A percentile compares a stretch with the other conserved stretches of the same genome.
Evolutionary conservation across 2,888 invertebrate species (phyloP).

Genomic region (Cenopis cana): DNA sequence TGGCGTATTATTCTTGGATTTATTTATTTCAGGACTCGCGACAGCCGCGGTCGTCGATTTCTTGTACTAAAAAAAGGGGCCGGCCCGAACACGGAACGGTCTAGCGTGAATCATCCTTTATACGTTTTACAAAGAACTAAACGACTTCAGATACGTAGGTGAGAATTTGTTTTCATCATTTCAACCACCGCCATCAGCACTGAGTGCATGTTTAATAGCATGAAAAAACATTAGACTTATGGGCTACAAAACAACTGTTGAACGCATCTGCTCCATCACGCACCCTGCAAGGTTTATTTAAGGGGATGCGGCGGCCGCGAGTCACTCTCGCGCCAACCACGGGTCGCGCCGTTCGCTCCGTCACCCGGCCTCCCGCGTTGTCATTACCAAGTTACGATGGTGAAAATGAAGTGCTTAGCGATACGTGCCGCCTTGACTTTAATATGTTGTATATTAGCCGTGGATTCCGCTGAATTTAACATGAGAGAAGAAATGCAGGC

Average conservation of each 20-base stretch:
- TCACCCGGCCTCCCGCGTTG: conserved; percentile 46
- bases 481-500: conserved; percentile 60
- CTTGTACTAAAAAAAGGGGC: too few species aligned
- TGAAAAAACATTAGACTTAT: conserved; percentile 45
- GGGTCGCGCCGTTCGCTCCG: conserved; percentile 53
- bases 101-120: too few species aligned
- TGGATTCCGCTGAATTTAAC: conserved; percentile 57
- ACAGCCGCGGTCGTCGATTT: too few species aligned
- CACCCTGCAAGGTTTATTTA: conserved; percentile 60
- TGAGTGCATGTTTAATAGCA: conserved; percentile 24
- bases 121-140: too few species aligned
- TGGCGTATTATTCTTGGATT: too few species aligned
- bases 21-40: too few species aligned
- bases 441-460: conserved; percentile 53
- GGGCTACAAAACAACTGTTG: conserved; percentile 75
- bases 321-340: conserved; percentile 60
- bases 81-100: too few species aligned
- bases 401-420: conserved; percentile 65
- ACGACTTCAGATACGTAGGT: background rate
- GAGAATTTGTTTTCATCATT: conserved; percentile 2
- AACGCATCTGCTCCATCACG: conserved; percentile 75
- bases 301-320: conserved; percentile 51
- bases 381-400: conserved; percentile 46
- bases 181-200: background rate
- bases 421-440: conserved; percentile 59